Percentiles rank a stretch among this genome's conserved stretches.
Evolutionary conservation across 2,113 vertebrate genomes (phyloP).

Genomic region (Malurus cyaneus): DNA sequence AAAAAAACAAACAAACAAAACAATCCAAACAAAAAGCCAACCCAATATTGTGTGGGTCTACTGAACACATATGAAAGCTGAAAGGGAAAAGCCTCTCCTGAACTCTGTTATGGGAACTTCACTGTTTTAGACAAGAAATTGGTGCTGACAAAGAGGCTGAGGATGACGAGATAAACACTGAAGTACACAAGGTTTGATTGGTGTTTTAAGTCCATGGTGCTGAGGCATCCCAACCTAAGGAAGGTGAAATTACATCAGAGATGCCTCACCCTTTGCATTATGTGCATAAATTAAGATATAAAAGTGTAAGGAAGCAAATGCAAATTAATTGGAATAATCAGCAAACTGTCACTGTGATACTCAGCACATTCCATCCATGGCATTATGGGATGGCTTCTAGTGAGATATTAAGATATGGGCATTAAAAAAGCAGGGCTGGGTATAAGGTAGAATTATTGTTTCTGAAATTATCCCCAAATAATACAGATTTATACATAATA

Average conservation of each 20-base stretch:
- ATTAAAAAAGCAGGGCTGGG: background rate
- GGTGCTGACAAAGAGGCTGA: background rate
- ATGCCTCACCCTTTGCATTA: background rate
- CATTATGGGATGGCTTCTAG: background rate
- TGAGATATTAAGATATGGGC: background rate
- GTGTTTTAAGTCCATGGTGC: background rate
- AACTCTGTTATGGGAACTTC: background rate
- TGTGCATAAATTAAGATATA: background rate
- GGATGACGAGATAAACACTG: background rate
- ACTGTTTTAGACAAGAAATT: background rate
- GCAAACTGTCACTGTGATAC: background rate
- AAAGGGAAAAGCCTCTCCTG: background rate
- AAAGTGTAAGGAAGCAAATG: background rate
- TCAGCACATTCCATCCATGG: rapidly evolving
- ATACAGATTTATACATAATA: background rate
- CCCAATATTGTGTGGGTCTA: background rate
- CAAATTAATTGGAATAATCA: background rate
- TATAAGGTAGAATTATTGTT: background rate
- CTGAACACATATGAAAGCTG: background rate
- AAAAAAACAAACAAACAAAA: background rate
- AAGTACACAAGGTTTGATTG: background rate
- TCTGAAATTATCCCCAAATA: background rate
- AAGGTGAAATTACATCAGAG: background rate
- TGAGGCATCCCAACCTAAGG: background rate
- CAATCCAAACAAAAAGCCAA: too few relatives aligned